Base-by-base conservation (phyloP, 2,797 vertebrate species). In the Rachycentron canadum region DNA sequence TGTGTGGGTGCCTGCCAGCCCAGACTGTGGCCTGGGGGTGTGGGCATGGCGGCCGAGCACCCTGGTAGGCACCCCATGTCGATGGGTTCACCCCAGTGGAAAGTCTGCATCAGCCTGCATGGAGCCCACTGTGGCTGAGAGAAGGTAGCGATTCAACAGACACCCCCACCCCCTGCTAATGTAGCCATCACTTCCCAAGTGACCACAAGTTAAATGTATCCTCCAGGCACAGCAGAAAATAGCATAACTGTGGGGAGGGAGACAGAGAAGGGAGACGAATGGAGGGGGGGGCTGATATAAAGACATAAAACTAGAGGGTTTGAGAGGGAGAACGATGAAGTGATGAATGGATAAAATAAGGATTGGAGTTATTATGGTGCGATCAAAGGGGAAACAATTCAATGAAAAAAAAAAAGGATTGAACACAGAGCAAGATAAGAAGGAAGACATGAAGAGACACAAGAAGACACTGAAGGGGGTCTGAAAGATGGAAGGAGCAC, bases 191-290 rank as follows among this genome's bases (percentile, higher is more conserved):
- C 87, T 91, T 91, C 86, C 87, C 82, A 40, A 84, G 86, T 73
- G 73, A 92, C 94, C 94, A 73, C 92, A 93, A 78, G 88, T 92
- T 94, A 95, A 95, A 95, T 93, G 90, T 78, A 91, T 93, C 92
- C 85, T 90, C 84, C 86, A 86, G 83, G 82, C 88, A 40, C 78
- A 81, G 92, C 83, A 92, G 73, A 91, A 91, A 91, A 92, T 84
- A 92, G 84, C 81, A 89, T 86, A 88, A 78, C 79, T 91, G 86
- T 88, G 88, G 84, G 62, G 70, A 82, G 55, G 52, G 61, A 79
- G 60, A 66, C 68, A 45, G 60, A 26, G 36, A 28, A 52, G 55
- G 25, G 56, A 62, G 56, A 59, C 19, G 43, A 32, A 45, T 26
- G 26, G 47, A 30, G 73, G 70, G 73, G 67, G 32, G 36, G 45